Percentiles rank a stretch among this genome's conserved stretches.
Evolutionary conservation across 2,888 invertebrate species (phyloP).

Genomic region (Tenodera sinensis): DNA sequence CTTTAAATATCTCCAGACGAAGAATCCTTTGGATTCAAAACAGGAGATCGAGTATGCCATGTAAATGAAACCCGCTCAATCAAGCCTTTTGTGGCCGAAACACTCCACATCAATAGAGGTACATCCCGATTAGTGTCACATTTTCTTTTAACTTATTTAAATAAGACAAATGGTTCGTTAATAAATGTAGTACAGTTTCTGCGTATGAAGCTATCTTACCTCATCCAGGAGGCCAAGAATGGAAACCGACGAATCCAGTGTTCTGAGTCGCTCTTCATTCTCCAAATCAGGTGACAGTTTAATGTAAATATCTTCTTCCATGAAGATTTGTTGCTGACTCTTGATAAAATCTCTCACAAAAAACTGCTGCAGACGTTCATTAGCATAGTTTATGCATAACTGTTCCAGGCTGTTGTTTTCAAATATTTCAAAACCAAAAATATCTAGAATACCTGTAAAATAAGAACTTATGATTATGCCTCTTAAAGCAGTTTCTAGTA

Average conservation of each 20-base stretch:
- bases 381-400: constrained; percentile 27
- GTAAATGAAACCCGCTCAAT: too few relatives aligned
- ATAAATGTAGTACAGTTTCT: too few relatives aligned
- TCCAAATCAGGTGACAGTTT: background rate
- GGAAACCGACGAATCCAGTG: background rate
- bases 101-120: too few relatives aligned
- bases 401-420: constrained; percentile 39
- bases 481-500: too few relatives aligned
- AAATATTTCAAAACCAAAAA: constrained; percentile 45
- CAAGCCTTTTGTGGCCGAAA: too few relatives aligned
- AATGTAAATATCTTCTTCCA: background rate
- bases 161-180: too few relatives aligned
- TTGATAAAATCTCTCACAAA: background rate
- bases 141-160: too few relatives aligned
- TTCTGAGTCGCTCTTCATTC: background rate
- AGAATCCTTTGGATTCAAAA: too few relatives aligned
- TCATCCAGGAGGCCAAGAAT: background rate
- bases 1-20: too few relatives aligned
- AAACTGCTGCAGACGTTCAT: constrained; percentile 40
- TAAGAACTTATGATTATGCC: too few relatives aligned
- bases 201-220: background rate
- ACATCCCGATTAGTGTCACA: too few relatives aligned
- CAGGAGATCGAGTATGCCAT: too few relatives aligned
- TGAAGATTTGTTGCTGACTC: background rate
- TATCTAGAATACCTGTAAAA: constrained; percentile 41